A percentile compares a stretch with the other conserved stretches of the same genome.
phyloP scores from a whole-genome alignment of 1,140 invertebrate species.

The Anastatus disparis region DNA sequence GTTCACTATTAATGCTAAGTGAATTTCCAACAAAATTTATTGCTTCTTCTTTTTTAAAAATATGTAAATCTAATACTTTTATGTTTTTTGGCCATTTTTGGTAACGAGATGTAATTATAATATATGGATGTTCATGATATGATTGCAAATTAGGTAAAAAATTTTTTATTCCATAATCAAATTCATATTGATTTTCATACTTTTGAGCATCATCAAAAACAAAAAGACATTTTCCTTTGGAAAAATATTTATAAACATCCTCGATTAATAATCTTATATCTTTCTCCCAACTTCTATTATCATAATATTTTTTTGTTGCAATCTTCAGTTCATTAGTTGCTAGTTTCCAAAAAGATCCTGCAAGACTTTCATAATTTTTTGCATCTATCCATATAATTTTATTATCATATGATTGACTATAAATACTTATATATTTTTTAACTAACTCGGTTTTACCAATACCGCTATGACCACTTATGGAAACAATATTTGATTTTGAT shows the following conservation, averaged over 20 bases:
- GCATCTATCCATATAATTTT: no score
- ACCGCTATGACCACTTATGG: conserved; percentile 45
- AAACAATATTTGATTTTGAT: background rate
- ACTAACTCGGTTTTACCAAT: no score
- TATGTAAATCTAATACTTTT: background rate
- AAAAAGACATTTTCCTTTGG: conserved; percentile 42
- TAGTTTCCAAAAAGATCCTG: conserved; percentile 38
- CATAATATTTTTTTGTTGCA: background rate
- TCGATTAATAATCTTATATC: conserved; percentile 25
- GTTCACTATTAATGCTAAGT: background rate
- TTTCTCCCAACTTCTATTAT: background rate
- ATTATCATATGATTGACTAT: no score
- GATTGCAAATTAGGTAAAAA: conserved; percentile 2
- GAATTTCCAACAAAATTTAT: background rate
- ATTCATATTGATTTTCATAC: conserved; percentile 24
- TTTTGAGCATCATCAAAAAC: conserved; percentile 48
- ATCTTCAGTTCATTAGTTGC: conserved; percentile 1
- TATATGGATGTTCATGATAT: background rate
- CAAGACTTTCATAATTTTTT: no score
- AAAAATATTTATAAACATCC: conserved; percentile 44
- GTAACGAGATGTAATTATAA: conserved; percentile 12
- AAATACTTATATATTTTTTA: no score
- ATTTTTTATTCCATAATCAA: conserved; percentile 14
- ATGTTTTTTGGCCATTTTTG: conserved; percentile 12
- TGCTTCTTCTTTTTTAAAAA: background rate